Evolutionary conservation across 2,113 vertebrate species (phyloP).

Genomic region (Australoheros scitulus): DNA sequence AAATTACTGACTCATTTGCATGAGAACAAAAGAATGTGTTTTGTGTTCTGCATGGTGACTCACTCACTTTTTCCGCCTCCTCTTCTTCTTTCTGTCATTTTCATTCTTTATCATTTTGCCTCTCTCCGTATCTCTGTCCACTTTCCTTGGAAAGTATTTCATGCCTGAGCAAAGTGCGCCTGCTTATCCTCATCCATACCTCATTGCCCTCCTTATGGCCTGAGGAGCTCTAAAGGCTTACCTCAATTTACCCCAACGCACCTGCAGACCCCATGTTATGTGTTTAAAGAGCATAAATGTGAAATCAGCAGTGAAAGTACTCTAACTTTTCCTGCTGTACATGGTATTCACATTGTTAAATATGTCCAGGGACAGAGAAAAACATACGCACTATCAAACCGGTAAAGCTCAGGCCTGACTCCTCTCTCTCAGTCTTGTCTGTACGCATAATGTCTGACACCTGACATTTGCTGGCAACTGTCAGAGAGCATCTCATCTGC

Average conservation of each 20-base stretch:
- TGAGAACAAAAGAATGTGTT: constrained; percentile 45
- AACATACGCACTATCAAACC: not conserved
- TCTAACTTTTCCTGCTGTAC: not conserved
- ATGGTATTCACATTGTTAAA: not conserved
- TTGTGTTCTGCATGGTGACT: constrained; percentile 49
- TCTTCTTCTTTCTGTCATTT: constrained; percentile 52
- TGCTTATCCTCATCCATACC: constrained; percentile 49
- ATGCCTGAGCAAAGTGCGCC: constrained; percentile 57
- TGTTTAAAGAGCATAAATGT: not conserved
- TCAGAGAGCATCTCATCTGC: constrained; percentile 66
- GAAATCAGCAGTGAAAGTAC: not conserved
- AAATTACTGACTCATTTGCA: constrained; percentile 57
- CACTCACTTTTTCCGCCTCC: constrained; percentile 47
- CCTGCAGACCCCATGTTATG: constrained; percentile 15
- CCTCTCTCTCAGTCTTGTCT: constrained; percentile 18
- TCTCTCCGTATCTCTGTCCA: constrained; percentile 22
- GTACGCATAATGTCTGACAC: constrained; percentile 57
- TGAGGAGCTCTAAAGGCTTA: constrained; percentile 10
- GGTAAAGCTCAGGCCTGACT: constrained; percentile 1
- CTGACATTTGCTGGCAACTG: constrained; percentile 72
- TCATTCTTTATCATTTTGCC: constrained; percentile 34
- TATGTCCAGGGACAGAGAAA: not conserved
- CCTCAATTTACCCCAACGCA: constrained; percentile 9
- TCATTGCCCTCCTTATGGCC: constrained; percentile 26
- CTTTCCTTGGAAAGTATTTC: constrained; percentile 58